Evolutionary conservation across 1,140 invertebrate genomes (phyloP), one percentile per base, ranked within the genome.

Genomic region (Frieseomelitta varia): DNA sequence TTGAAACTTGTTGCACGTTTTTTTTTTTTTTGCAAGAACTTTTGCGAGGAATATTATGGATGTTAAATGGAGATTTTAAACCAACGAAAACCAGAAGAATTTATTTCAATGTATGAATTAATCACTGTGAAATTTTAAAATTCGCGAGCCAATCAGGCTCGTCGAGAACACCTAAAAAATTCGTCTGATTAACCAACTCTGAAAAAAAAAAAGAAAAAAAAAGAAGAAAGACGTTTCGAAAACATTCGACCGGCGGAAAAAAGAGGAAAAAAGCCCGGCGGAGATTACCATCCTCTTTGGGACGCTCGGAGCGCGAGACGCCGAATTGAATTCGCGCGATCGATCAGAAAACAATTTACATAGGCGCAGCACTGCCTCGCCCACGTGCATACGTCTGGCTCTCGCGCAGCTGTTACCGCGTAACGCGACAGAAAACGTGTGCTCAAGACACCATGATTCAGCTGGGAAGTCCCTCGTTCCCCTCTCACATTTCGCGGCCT

Each of bases 311-410:
- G 58, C 58, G 8, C 72, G 75, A 81, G 80, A 67, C 76, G 76
- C 51, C 24, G 72, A 84, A 88, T 88, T 88, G 78, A 74, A 88
- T 82, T 55, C 79, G 68, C 71, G n/a, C 84, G 83, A 88, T 85
- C 84, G 87, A 88, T 88, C 79, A 79, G 79, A 83, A 88, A 88
- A 88, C 87, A 88, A 88, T 88, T 88, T 88, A 84, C 86, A 85
- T 85, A 85, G 61, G 76, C 73, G 78, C 77, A 58, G n/a, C n/a
- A n/a, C n/a, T 67, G 81, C 53, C 19, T 30, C 47, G 47, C 30
- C 30, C 39, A 39, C 39, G 39, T 8, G 63, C 68, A 30, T 53
- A 47, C 55, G 24, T 58, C 56, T 63, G 15, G 4, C 4, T 67
- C n/a, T 47, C 39, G 39, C 27, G 55, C 84, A 61, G 30, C 71